A percentile compares a stretch with the other conserved stretches of the same genome.
These are phyloP conservation scores for Dasypogon diadema DNA, from an alignment of 2,888 invertebrate species.

Conservation along the genomic window DNA sequence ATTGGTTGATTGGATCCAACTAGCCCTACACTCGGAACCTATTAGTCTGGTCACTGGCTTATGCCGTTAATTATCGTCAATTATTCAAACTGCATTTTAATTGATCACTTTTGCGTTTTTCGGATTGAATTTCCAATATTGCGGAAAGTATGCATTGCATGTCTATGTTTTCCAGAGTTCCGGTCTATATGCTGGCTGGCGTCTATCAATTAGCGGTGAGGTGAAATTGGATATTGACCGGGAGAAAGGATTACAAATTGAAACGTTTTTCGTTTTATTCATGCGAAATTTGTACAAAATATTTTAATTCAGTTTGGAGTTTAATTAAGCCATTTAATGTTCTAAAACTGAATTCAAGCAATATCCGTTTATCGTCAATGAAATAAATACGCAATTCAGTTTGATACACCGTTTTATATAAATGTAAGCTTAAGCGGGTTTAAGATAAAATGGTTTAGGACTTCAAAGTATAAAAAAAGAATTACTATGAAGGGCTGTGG, in stretches of 20 bases:
- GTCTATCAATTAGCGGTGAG: neutral
- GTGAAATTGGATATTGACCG: neutral
- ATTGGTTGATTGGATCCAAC: slow-evolving; percentile 35
- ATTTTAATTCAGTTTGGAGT: neutral
- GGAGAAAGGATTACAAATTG: neutral
- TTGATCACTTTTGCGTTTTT: slow-evolving; percentile 67
- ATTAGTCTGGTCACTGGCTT: slow-evolving; percentile 26
- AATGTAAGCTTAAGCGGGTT: no score
- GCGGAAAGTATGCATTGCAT: neutral
- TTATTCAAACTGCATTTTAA: slow-evolving; percentile 68
- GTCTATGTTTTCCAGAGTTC: neutral
- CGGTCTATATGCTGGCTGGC: neutral
- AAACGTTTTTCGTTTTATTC: neutral
- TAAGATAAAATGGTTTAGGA: no score
- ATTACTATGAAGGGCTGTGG: no score
- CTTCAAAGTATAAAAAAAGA: no score
- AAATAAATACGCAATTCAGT: no score
- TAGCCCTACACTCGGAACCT: neutral
- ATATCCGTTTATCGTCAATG: neutral
- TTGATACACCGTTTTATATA: no score
- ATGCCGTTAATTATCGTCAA: slow-evolving; percentile 65
- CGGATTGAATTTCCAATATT: slow-evolving; percentile 53
- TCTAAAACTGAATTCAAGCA: neutral
- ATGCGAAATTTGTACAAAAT: neutral
- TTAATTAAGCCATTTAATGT: neutral